Base-by-base conservation (phyloP, 2,113 vertebrate species). In the Miniopterus natalensis region DNA sequence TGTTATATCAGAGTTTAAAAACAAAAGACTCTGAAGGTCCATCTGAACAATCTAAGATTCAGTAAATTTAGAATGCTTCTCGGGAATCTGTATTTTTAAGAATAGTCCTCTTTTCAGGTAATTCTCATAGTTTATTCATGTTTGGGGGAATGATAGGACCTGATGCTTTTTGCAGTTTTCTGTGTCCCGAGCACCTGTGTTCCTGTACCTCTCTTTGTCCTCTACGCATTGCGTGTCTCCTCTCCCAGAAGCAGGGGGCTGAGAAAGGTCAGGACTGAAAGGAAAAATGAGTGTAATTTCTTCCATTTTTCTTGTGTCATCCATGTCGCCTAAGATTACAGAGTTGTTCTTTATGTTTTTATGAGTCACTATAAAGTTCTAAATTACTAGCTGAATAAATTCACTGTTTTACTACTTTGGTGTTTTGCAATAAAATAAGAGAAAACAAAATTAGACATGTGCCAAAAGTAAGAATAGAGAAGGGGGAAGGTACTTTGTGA, bases 381-480 rank as follows among this genome's bases (percentile, higher is more conserved):
- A 95, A 96, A 84, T 91, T 55, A 36, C 55, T 65, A 45, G n/a
- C 18, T 25, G 40, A 89, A 63, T 61, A 49, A 77, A 6, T 66
- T 18, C 25, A 86, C 15, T 70, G 17, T 36, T 83, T 86, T 78
- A 55, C 25, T 49, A 36, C 42, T 89, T 81, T 77, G 18, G 8
- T 85, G 29, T 78, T 92, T 87, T 59, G 8, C 42, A 90, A 75
- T n/a, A 71, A 90, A 92, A 70, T 71, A 78, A 66, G 63, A n/a
- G 31, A 66, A 77, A 89, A 74, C 18, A 81, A 47, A 90, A 79
- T 21, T 31, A 88, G 27, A 65, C n/a, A 8, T 86, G 53, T n/a
- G 53, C 66, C 25, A 53, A 85, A 51, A 96, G 40, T 87, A 91
- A 94, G 94, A 96, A 89, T 20, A 96, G 78, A 96, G 17, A 55